Percentiles rank a stretch among this genome's conserved stretches.
Evolutionary conservation across 2,888 invertebrate genomes (phyloP).

Genomic region (Mythimna loreyi): DNA sequence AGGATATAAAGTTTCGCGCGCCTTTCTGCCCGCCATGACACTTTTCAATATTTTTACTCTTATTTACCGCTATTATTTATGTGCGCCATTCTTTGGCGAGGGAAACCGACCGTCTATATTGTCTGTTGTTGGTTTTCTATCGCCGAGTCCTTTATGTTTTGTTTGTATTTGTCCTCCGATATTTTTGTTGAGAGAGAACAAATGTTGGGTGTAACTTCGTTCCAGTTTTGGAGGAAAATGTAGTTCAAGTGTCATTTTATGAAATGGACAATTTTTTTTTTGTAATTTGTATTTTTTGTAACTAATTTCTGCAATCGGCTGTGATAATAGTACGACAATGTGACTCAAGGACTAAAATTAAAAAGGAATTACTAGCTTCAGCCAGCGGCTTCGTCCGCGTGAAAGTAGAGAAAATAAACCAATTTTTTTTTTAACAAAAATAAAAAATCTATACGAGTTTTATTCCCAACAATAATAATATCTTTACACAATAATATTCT

Average conservation of each 20-base stretch:
- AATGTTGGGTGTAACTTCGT: constrained; percentile 18
- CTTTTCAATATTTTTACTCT: constrained; percentile 90
- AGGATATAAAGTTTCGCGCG: constrained; percentile 89
- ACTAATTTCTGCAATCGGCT: background rate
- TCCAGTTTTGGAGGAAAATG: constrained; percentile 13
- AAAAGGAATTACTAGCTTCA: too few relatives aligned
- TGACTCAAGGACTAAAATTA: too few relatives aligned
- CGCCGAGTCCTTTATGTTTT: constrained; percentile 68
- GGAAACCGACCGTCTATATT: constrained; percentile 80
- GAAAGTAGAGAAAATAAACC: too few relatives aligned
- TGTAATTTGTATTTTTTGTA: background rate
- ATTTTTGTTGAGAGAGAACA: constrained; percentile 46
- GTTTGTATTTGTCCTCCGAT: constrained; percentile 62
- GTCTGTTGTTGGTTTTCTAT: constrained; percentile 72
- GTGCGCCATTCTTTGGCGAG: constrained; percentile 82
- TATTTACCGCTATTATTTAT: constrained; percentile 90
- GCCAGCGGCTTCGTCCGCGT: too few relatives aligned
- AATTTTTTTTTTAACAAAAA: too few relatives aligned
- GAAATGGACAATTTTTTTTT: background rate
- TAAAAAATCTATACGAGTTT: too few relatives aligned
- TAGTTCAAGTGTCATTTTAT: background rate
- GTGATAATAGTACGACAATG: too few relatives aligned
- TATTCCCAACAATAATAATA: too few relatives aligned
- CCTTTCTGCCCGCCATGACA: constrained; percentile 88
- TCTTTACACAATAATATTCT: too few relatives aligned